Evolutionary conservation across 2,888 invertebrate genomes (phyloP).

Genomic region (Drosophila kuntzei): DNA sequence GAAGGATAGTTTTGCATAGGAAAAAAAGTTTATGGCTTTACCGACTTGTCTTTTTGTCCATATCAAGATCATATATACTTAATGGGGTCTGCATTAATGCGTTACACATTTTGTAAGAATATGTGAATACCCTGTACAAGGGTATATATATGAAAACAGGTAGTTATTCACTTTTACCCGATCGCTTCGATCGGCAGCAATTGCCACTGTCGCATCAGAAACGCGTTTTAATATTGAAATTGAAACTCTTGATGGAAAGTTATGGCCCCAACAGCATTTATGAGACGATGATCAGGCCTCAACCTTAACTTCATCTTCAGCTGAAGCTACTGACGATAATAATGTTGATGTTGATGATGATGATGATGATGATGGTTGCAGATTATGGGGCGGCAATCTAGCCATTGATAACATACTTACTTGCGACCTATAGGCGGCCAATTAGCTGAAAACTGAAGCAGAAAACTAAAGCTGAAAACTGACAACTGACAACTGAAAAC

Average conservation of each 20-base stretch:
- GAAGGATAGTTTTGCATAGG: no score
- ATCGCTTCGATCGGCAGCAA: constrained; percentile 20
- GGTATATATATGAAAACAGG: constrained; percentile 40
- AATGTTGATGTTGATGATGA: constrained; percentile 15
- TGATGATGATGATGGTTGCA: constrained; percentile 66
- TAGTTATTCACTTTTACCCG: constrained; percentile 61
- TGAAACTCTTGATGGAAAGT: constrained; percentile 75
- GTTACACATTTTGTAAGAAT: not conserved
- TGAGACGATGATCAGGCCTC: constrained; percentile 29
- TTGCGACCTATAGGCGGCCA: constrained; percentile 39
- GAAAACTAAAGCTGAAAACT: constrained; percentile 1
- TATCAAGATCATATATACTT: no score
- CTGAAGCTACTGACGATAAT: not conserved
- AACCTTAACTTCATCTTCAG: not conserved
- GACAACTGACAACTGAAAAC: no score
- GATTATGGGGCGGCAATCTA: constrained; percentile 77
- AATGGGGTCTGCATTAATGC: no score
- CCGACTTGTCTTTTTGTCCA: no score
- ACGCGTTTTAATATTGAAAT: constrained; percentile 68
- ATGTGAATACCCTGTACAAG: not conserved
- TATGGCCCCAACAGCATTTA: constrained; percentile 60
- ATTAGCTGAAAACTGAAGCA: constrained; percentile 37
- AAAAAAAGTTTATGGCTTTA: no score
- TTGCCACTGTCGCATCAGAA: constrained; percentile 58
- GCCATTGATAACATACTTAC: constrained; percentile 68